A percentile compares a stretch with the other conserved stretches of the same genome.
These are phyloP conservation scores for Esox niger DNA, from an alignment of 2,113 vertebrate species.

Conservation along the genomic window DNA sequence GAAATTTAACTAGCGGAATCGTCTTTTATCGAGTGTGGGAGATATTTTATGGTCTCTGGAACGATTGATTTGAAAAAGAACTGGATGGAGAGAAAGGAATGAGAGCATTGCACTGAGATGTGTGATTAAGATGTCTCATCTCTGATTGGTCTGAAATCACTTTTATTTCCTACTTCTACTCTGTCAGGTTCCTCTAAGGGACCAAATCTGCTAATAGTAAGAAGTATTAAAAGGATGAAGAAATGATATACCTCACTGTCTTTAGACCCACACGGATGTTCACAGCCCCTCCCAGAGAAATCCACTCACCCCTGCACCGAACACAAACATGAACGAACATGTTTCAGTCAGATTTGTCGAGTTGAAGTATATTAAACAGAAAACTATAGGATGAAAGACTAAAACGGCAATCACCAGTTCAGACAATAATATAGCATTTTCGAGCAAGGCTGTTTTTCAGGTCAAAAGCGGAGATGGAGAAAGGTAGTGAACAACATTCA, in stretches of 20 bases:
- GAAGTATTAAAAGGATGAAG: constrained; percentile 34
- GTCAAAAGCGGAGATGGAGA: no score
- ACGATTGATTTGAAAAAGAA: neutral
- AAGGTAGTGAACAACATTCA: no score
- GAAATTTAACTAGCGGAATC: neutral
- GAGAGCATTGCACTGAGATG: neutral
- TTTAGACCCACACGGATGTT: constrained; percentile 38
- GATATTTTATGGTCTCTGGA: neutral
- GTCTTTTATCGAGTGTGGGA: neutral
- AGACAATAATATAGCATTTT: no score
- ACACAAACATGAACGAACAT: neutral
- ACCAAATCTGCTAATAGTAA: constrained; percentile 21
- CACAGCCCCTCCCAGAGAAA: constrained; percentile 29
- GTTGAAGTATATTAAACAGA: neutral
- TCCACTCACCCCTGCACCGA: constrained; percentile 27
- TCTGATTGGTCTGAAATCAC: neutral
- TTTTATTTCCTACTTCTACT: constrained; percentile 40
- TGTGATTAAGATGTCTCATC: neutral
- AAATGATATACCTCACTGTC: constrained; percentile 44
- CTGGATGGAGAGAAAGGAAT: neutral
- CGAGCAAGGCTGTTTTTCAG: no score
- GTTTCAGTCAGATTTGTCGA: neutral
- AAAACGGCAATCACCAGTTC: no score
- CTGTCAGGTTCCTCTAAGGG: constrained; percentile 18
- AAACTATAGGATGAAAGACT: neutral